Evolutionary conservation across 2,888 invertebrate genomes (phyloP), one percentile per base, ranked within the genome.

Genomic region (Drosophila parthenogenetica): DNA sequence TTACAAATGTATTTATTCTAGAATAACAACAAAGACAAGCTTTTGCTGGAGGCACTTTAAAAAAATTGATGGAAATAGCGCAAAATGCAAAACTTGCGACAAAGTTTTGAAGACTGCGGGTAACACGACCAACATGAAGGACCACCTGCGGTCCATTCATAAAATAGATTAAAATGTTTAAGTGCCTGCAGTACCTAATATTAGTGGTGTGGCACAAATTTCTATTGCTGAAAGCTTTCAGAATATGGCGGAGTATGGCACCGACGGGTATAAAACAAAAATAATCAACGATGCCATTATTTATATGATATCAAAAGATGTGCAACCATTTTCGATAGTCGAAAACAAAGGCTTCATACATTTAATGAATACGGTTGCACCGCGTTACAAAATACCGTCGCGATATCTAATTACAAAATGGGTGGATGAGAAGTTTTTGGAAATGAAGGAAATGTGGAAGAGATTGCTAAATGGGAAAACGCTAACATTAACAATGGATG

Each of bases 401-500:
- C 42, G 16, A 5, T 42, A 42, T 42, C 5, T 16, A 16, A 14
- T 42, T 16, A 42, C 42, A 14, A 42, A 42, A 16, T 16, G 16
- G 42, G 16, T 42, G 32, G 32, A 19, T 19, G 19, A 19, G 32
- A 32, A 32, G 10, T 32, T 10, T 5, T 10, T 10, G 32, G 32
- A 32, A 32, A 32, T 32, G 32, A 32, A 32, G 32, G 32, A 32
- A 32, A 32, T 10, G 32, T 32, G 8, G 32, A 32, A 10, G 1
- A 32, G 1, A 32, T 32, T 32, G 2, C 32, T 32, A 32, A 10
- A 32, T 32, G 16, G 17, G 11, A 55, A 55, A 45, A 29, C 35
- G 13, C 10, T 55, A 5, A 35, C 22, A 8, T 13, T 55, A 35
- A 55, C 46, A n/a, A 55, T 45, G 45, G 49, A 59, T 17, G 32